These are phyloP conservation scores for Pao palembangensis DNA, from an alignment of 2,113 vertebrate genomes.

Conservation along the genomic window DNA sequence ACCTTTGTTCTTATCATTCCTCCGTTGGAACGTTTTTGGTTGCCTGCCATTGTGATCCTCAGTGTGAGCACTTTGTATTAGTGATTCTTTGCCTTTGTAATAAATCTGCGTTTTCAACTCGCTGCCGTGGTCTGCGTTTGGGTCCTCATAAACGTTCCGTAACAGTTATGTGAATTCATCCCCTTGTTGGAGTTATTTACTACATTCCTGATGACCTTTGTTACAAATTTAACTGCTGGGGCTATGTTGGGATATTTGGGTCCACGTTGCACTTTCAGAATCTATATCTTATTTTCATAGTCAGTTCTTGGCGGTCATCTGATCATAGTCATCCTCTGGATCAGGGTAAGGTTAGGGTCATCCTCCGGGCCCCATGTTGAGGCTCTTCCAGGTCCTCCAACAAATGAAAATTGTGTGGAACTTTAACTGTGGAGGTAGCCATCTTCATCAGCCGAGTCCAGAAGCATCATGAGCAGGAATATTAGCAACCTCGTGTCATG, in stretches of 20 bases:
- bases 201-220: slow-evolving; percentile 99
- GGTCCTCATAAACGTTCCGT: no score
- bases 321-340: slow-evolving; percentile 98
- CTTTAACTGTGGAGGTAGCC: slow-evolving; percentile 79
- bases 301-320: slow-evolving; percentile 96
- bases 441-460: no score
- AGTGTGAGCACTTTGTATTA: no score
- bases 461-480: no score
- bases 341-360: slow-evolving; percentile 95
- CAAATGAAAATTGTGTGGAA: slow-evolving; percentile 99
- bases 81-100: no score
- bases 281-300: slow-evolving; percentile 99
- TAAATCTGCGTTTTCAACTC: no score
- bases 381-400: slow-evolving; percentile 99
- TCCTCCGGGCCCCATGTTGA: slow-evolving; percentile 98
- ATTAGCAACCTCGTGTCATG: no score
- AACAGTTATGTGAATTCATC: no score
- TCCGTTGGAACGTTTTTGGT: no score
- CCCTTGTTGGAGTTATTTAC: slow-evolving; percentile 98
- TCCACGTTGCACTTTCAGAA: slow-evolving; percentile 99
- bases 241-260: slow-evolving; percentile 94
- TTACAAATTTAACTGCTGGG: slow-evolving; percentile 98
- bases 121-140: no score
- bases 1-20: no score
- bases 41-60: no score